phyloP scores from a whole-genome alignment of 2,113 vertebrate species.

The Notarius quadriscutis region DNA sequence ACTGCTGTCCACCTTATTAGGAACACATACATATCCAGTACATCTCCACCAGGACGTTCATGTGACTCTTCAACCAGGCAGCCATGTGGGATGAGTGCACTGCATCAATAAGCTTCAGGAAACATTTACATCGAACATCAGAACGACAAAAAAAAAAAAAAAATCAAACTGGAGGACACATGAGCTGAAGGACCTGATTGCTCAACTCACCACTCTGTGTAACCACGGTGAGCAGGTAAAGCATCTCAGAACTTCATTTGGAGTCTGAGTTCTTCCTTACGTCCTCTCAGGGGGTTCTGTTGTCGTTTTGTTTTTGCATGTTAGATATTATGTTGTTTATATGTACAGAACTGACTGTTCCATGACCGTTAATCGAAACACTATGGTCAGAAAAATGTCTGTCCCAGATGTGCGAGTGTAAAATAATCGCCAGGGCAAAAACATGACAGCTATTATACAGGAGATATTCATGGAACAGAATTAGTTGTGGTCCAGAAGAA shows the following conservation, averaged over 20 bases:
- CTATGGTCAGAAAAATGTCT: neutral
- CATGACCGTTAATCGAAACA: neutral
- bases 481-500: neutral
- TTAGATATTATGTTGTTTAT: too few species aligned
- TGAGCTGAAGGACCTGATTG: neutral
- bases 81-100: neutral
- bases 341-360: neutral
- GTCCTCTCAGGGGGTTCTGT: neutral
- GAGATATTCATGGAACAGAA: neutral
- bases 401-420: neutral
- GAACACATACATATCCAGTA: neutral
- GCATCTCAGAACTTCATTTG: neutral
- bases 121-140: neutral
- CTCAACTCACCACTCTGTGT: neutral
- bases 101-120: neutral
- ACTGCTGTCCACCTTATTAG: neutral
- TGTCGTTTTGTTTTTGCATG: too few species aligned
- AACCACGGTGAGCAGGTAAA: neutral
- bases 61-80: neutral
- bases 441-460: neutral
- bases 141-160: neutral
- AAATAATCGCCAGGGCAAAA: neutral
- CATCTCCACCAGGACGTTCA: neutral
- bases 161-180: too few species aligned
- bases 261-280: neutral